These are phyloP conservation scores for Drosophila lacertosa DNA, from an alignment of 1,140 invertebrate genomes.

Conservation along the genomic window DNA sequence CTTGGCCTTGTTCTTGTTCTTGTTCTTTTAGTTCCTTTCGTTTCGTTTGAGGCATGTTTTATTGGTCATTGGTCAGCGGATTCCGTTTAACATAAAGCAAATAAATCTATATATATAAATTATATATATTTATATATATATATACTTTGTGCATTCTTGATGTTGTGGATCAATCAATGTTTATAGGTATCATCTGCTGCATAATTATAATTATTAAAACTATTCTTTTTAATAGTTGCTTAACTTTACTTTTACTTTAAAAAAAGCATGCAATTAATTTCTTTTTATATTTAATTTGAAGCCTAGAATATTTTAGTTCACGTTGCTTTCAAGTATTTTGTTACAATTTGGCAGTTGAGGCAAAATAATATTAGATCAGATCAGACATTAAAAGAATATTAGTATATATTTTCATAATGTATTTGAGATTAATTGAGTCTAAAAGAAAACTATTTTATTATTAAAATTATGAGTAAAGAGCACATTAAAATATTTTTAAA, in stretches of 20 bases:
- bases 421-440: no score
- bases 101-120: conserved; percentile 41
- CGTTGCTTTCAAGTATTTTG: no score
- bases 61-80: conserved; percentile 47
- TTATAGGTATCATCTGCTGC: conserved; percentile 66
- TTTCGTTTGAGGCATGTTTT: conserved; percentile 78
- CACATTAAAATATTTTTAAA: no score
- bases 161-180: conserved; percentile 83
- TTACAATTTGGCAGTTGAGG: no score
- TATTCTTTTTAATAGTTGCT: conserved; percentile 20
- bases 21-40: conserved; percentile 69
- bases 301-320: background rate
- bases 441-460: no score
- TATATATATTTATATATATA: conserved; percentile 40
- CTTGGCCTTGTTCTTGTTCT: conserved; percentile 65
- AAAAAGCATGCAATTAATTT: background rate
- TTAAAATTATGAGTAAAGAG: no score
- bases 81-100: conserved; percentile 20
- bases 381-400: no score
- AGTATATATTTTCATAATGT: no score
- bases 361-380: no score
- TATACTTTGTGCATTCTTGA: conserved; percentile 77
- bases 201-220: conserved; percentile 20
- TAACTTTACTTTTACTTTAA: background rate
- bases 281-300: background rate